phyloP scores from a whole-genome alignment of 2,113 vertebrate species.

The Microcebus jonahi region DNA sequence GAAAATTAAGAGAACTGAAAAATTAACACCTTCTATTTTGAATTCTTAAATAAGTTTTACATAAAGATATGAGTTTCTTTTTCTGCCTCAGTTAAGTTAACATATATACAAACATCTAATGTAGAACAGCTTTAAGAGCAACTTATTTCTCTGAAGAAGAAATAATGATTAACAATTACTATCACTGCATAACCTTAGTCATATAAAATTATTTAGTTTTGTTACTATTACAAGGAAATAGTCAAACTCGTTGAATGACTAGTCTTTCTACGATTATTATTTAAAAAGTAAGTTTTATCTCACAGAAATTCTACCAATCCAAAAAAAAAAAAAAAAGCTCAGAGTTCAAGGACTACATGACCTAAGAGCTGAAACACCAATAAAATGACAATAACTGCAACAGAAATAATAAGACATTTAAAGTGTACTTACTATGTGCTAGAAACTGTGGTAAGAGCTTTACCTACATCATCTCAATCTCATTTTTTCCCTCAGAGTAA shows the following conservation, averaged over 20 bases:
- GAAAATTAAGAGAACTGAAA: slow-evolving; percentile 1
- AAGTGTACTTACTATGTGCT: background rate
- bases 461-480: background rate
- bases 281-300: background rate
- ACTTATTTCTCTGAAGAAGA: background rate
- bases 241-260: background rate
- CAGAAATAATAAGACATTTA: background rate
- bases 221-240: background rate
- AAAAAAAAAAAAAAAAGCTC: slow-evolving; percentile 46
- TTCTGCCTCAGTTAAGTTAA: background rate
- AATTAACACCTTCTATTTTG: background rate
- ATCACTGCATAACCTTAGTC: background rate
- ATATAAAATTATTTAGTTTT: background rate
- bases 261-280: slow-evolving; percentile 25
- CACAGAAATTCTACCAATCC: background rate
- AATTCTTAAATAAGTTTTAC: background rate
- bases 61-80: background rate
- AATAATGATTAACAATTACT: background rate
- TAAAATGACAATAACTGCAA: background rate
- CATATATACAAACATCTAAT: background rate
- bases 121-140: background rate
- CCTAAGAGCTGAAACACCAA: background rate
- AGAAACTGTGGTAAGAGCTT: background rate
- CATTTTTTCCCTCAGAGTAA: background rate
- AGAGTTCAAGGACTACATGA: background rate